Conservation (phyloP, 1,140 invertebrate species). For the Zophobas morio region DNA sequence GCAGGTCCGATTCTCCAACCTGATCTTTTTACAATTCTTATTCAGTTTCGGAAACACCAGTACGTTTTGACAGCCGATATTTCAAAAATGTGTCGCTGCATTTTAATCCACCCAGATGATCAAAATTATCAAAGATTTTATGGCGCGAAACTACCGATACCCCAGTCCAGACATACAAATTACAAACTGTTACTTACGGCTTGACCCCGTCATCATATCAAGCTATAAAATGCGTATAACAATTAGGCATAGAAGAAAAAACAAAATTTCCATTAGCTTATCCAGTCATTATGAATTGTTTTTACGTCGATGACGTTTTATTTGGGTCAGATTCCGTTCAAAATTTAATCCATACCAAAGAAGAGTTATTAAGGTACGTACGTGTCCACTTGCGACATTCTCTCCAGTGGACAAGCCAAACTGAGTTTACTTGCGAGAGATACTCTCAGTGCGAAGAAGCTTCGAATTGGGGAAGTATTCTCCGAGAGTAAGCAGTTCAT, state of each 20-base stretch:
- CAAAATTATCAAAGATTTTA: slow-evolving; percentile 63
- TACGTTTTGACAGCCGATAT: slow-evolving; percentile 65
- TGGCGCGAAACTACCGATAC: slow-evolving; percentile 59
- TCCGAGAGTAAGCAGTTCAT: too few relatives aligned
- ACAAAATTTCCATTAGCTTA: slow-evolving; percentile 58
- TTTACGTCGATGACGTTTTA: slow-evolving; percentile 69
- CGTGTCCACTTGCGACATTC: too few relatives aligned
- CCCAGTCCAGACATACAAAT: slow-evolving; percentile 52
- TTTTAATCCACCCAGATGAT: slow-evolving; percentile 61
- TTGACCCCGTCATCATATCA: slow-evolving; percentile 62
- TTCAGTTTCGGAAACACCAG: slow-evolving; percentile 60
- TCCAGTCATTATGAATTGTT: slow-evolving; percentile 61
- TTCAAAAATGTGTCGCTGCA: slow-evolving; percentile 66
- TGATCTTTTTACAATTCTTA: slow-evolving; percentile 60
- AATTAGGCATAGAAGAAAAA: slow-evolving; percentile 5
- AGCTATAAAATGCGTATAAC: slow-evolving; percentile 9
- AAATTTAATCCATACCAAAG: slow-evolving; percentile 47
- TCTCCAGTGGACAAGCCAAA: too few relatives aligned
- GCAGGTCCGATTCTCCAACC: slow-evolving; percentile 62
- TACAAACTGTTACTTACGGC: slow-evolving; percentile 64
- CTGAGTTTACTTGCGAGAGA: too few relatives aligned
- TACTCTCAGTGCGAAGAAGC: too few relatives aligned
- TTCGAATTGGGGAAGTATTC: too few relatives aligned
- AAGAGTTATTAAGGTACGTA: slow-evolving; percentile 40
- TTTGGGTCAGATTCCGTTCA: slow-evolving; percentile 59